These are phyloP conservation scores for Cepaea hortensis DNA, from an alignment of 2,888 invertebrate genomes.

Conservation along the genomic window DNA sequence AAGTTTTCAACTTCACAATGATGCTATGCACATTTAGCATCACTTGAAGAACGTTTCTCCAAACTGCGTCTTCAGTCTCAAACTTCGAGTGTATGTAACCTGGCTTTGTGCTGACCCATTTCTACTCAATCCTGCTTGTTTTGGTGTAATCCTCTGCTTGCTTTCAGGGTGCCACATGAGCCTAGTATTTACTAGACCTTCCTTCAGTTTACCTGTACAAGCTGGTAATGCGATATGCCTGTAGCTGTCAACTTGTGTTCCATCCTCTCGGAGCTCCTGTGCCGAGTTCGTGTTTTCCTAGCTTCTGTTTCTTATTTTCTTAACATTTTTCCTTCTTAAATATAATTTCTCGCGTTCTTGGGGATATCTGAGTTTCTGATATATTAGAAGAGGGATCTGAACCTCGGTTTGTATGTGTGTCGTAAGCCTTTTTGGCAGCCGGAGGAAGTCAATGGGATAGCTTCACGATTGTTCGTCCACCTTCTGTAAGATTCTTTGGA, in stretches of 20 bases:
- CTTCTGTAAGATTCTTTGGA: no score
- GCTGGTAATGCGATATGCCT: no score
- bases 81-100: neutral
- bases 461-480: no score
- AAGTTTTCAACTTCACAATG: neutral
- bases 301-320: no score
- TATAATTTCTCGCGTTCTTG: no score
- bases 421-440: slow-evolving; percentile 25
- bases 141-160: neutral
- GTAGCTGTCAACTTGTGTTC: no score
- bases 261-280: no score
- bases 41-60: no score
- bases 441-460: neutral
- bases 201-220: slow-evolving; percentile 11
- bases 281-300: no score
- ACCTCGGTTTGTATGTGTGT: neutral
- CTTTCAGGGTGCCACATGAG: slow-evolving; percentile 10
- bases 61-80: no score
- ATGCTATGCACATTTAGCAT: no score
- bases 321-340: no score
- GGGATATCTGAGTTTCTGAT: neutral
- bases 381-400: neutral
- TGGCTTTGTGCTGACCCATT: neutral
- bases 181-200: slow-evolving; percentile 4
- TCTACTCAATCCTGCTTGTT: neutral